Evolutionary conservation across 2,888 invertebrate species (phyloP).

Genomic region (Therioaphis trifolii): DNA sequence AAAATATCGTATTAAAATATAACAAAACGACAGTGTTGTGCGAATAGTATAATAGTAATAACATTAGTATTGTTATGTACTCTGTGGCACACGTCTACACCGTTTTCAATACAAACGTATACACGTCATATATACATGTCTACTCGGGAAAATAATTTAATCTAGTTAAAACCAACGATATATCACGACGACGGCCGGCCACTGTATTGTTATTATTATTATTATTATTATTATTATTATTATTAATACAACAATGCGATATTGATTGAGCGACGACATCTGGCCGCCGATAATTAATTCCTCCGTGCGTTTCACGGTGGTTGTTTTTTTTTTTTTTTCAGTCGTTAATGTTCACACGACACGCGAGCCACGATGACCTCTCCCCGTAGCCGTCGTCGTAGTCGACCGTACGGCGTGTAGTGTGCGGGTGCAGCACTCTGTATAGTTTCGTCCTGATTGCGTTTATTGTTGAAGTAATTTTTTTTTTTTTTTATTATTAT

Average conservation of each 20-base stretch:
- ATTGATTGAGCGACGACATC: constrained; percentile 60
- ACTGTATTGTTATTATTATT: too few species aligned
- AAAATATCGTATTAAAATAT: too few species aligned
- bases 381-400: background rate
- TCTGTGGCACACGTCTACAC: too few species aligned
- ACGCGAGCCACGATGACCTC: constrained; percentile 21
- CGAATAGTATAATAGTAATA: too few species aligned
- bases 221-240: background rate
- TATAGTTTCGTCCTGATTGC: constrained; percentile 55
- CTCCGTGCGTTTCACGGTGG: background rate
- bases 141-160: constrained; percentile 40
- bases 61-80: too few species aligned
- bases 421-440: background rate
- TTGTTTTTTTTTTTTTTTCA: constrained; percentile 28
- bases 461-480: constrained; percentile 60
- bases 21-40: too few species aligned
- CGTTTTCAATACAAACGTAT: too few species aligned
- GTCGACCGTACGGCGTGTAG: background rate
- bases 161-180: constrained; percentile 49
- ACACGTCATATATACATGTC: too few species aligned
- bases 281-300: constrained; percentile 58
- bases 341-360: constrained; percentile 54
- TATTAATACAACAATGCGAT: background rate
- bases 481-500: too few species aligned
- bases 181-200: background rate